Base-by-base conservation (phyloP, 2,113 vertebrate species). In the Chroicocephalus ridibundus region DNA sequence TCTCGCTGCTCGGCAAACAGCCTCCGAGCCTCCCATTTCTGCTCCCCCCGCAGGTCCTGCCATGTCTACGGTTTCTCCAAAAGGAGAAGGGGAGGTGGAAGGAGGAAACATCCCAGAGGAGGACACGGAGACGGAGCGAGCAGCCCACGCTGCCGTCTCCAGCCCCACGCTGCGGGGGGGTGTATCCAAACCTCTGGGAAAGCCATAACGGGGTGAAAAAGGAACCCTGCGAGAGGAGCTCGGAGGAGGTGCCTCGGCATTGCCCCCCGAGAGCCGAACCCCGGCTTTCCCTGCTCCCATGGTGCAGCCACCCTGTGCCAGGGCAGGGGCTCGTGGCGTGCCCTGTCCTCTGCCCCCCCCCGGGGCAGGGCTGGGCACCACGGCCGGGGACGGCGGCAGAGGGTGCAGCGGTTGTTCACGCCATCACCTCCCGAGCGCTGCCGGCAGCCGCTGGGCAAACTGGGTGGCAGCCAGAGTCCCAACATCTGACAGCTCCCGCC, bases 21-120 rank as follows among this genome's bases (percentile, higher is more conserved):
- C 44, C 64, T 5, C 60, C 4, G 0, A 5, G 24, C 4, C 78
- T 13, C 10, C 1, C 3, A 10, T 3, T 40, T 15, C 70, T 58
- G 13, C 20, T 25, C 19, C 91, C 38, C 14, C 8, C 8, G 6
- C 8, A 0, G 17, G 9, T 55, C n/a, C 70, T 15, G 6, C 32
- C 17, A 3, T 13, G 36, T 36, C 70, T 38, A 2, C 1, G 4
- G n/a, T 4, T 49, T 12, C 19, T 34, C 57, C 16, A 9, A 27
- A 20, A 54, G 66, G 61, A 20, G 34, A 32, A 16, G 8, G 15
- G 47, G 40, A 54, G 47, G 25, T 32, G 52, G 44, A 31, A 46
- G 36, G 36, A 29, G 27, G 64, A 21, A 11, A 20, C 26, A 15
- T 31, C 70, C 78, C 8, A 0, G 64, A 57, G 77, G 18, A 69